Evolutionary conservation across 1,140 invertebrate genomes (phyloP), one percentile per base, ranked within the genome.

Genomic region (Drosophila carrolli): DNA sequence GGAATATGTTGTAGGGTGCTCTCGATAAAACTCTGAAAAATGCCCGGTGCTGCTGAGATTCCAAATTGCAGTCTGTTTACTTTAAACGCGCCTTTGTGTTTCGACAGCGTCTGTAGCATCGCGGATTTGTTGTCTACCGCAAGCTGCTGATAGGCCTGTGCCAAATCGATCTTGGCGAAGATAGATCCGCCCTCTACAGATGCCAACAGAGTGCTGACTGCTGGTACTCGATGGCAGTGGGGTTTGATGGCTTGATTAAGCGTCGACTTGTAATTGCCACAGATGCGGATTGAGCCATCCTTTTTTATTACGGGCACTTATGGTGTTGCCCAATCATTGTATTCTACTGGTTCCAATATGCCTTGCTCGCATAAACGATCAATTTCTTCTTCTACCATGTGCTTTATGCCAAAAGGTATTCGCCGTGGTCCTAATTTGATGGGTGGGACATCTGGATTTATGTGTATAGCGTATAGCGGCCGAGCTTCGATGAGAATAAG

Each of bases 61-160:
- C 7, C 7, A 29, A 29, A 29, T 7, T 7, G 29, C 1, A 32
- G 29, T 8, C 29, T 32, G 29, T 32, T 56, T 5, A 56, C 54
- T 27, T 56, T 43, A 23, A 56, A 43, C n/a, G 54, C 54, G 13
- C 54, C 38, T n/a, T 40, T 56, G 16, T 43, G 54, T 9, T 19
- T 56, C 9, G 16, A 13, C 2, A 56, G 11, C 2, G 23, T 56
- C 1, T 43, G 54, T 8, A 56, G 11, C 19, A 43, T 13, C 9
- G 38, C 16, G 10, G 54, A 41, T 16, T 23, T 16, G 11, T 56
- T 10, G 13, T 41, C 38, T 8, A 55, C 37, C 11, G 37, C 9
- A 13, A 55, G 16, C 13, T 55, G 53, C 11, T 55, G 37, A 55
- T 55, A 43, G 1, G 11, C 53, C 37, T 55, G 38, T 9, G 38